A percentile compares a stretch with the other conserved stretches of the same genome.
Conservation (phyloP, 1,140 invertebrate species). For the Bombus confusus region DNA sequence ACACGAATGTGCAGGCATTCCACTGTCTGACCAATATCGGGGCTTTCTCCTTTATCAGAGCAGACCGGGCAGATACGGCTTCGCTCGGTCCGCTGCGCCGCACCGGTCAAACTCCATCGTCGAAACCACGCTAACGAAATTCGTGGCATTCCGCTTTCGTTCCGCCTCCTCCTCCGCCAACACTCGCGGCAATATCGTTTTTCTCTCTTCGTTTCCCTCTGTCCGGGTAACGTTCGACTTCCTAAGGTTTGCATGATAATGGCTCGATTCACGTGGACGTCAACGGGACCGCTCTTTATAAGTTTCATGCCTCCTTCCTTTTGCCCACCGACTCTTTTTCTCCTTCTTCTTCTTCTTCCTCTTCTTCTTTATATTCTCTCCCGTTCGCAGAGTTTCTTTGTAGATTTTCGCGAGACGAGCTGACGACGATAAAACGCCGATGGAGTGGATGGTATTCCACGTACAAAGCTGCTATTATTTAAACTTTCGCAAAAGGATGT, state of each 20-base stretch:
- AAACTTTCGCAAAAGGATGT: neutral
- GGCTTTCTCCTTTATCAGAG: constrained; percentile 56
- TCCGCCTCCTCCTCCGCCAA: neutral
- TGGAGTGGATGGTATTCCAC: neutral
- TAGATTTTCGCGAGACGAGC: neutral
- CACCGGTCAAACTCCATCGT: constrained; percentile 55
- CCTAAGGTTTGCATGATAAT: constrained; percentile 43
- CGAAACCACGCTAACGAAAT: constrained; percentile 61
- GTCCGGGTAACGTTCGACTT: constrained; percentile 32
- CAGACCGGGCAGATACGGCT: constrained; percentile 35
- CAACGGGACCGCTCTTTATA: constrained; percentile 43
- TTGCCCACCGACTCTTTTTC: neutral
- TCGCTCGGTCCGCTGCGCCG: constrained; percentile 11
- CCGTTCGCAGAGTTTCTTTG: neutral
- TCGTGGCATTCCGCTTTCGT: constrained; percentile 61
- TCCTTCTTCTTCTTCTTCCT: neutral
- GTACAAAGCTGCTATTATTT: neutral
- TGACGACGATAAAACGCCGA: constrained; percentile 11
- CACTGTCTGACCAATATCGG: constrained; percentile 66
- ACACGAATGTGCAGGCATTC: constrained; percentile 67
- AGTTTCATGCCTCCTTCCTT: neutral
- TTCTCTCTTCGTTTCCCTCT: neutral
- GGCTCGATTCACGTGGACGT: constrained; percentile 58
- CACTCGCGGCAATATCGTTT: constrained; percentile 48
- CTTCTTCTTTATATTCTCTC: neutral